These are phyloP conservation scores for Hylaeus volcanicus DNA, from an alignment of 1,140 invertebrate genomes.

Conservation along the genomic window DNA sequence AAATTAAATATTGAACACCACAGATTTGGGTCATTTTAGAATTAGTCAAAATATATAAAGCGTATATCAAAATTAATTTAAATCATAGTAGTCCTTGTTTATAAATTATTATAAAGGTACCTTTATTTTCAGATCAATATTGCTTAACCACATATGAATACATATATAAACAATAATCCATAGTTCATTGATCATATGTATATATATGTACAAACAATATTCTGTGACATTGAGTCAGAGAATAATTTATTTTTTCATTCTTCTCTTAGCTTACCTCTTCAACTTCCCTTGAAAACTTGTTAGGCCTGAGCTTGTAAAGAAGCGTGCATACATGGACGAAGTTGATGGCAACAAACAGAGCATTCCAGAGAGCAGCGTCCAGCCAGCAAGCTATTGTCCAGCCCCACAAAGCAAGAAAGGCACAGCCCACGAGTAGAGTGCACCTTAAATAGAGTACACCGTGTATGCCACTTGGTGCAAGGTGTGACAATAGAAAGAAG, in stretches of 20 bases:
- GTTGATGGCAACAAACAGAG: slow-evolving; percentile 90
- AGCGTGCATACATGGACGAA: slow-evolving; percentile 90
- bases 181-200: too few species aligned
- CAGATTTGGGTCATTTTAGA: background rate
- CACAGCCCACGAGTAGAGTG: slow-evolving; percentile 88
- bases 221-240: slow-evolving; percentile 1
- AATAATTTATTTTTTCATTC: slow-evolving; percentile 20
- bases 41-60: background rate
- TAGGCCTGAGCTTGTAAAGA: slow-evolving; percentile 90
- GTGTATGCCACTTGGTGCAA: slow-evolving; percentile 89
- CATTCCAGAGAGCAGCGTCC: slow-evolving; percentile 93
- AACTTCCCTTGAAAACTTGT: slow-evolving; percentile 91
- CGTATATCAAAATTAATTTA: background rate
- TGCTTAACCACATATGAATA: too few species aligned
- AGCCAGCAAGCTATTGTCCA: slow-evolving; percentile 92
- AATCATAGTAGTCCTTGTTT: background rate
- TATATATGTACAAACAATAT: background rate
- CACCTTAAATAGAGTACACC: slow-evolving; percentile 90
- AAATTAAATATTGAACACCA: background rate
- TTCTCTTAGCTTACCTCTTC: slow-evolving; percentile 85
- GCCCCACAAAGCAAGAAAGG: slow-evolving; percentile 90
- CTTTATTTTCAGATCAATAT: background rate
- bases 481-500: slow-evolving; percentile 89
- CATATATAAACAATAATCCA: too few species aligned
- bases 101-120: slow-evolving; percentile 1